Conservation (phyloP, 1,140 invertebrate species). For the Anastrepha ludens region DNA sequence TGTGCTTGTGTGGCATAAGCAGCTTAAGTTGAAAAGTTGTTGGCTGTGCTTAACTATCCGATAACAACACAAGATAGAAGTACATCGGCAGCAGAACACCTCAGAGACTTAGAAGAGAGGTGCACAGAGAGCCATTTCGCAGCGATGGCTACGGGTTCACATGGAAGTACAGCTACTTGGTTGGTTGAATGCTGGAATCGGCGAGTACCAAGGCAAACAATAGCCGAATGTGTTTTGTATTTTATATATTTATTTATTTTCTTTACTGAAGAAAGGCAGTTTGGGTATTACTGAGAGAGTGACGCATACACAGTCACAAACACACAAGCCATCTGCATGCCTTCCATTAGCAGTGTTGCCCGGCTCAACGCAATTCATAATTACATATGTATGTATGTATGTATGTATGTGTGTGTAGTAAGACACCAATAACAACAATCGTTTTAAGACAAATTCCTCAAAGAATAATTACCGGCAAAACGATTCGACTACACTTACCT, state of each 20-base stretch:
- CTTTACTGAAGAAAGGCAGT: neutral
- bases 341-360: neutral
- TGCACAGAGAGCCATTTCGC: neutral
- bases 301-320: neutral
- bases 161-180: neutral
- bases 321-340: neutral
- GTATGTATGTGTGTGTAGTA: neutral
- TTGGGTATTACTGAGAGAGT: neutral
- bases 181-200: neutral
- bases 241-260: neutral
- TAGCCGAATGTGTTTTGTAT: neutral
- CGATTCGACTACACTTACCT: neutral
- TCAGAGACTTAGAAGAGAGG: constrained; percentile 9
- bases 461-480: neutral
- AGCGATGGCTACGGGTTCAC: neutral
- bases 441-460: neutral
- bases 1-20: constrained; percentile 29
- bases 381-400: too few relatives aligned
- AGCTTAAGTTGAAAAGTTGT: constrained; percentile 48
- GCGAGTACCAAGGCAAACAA: neutral
- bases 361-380: neutral
- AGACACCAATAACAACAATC: neutral
- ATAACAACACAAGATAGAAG: constrained; percentile 9
- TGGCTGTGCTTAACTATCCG: constrained; percentile 39
- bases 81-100: neutral